Evolutionary conservation across 2,113 vertebrate species (phyloP).

Genomic region (Romanogobio albipinnatus): DNA sequence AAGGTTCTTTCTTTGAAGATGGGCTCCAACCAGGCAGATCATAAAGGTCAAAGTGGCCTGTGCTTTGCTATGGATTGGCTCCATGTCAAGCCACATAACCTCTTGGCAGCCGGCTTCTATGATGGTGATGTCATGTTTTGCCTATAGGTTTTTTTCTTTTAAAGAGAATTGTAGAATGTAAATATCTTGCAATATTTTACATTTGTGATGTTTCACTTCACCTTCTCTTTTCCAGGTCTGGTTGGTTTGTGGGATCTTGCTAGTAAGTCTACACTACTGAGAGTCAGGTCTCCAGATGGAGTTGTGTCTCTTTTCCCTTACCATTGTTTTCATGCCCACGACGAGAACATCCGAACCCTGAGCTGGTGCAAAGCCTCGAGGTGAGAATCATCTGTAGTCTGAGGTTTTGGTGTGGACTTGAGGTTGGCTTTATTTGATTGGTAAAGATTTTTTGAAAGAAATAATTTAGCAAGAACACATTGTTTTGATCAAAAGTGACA

Average conservation of each 20-base stretch:
- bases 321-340: constrained; percentile 85
- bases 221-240: constrained; percentile 71
- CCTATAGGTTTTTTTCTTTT: neutral
- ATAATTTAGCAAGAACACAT: no score
- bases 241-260: constrained; percentile 92
- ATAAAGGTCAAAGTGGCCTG: constrained; percentile 76
- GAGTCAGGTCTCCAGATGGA: constrained; percentile 73
- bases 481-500: no score
- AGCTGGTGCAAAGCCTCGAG: constrained; percentile 87
- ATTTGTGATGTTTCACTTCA: neutral
- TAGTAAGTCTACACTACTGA: constrained; percentile 83
- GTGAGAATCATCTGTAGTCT: constrained; percentile 46
- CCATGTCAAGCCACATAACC: constrained; percentile 85
- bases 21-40: constrained; percentile 82
- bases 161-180: neutral
- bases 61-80: constrained; percentile 91
- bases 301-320: constrained; percentile 86
- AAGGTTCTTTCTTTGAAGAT: constrained; percentile 82
- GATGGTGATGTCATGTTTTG: constrained; percentile 78
- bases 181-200: neutral
- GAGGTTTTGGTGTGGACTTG: no score
- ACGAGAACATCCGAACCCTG: constrained; percentile 83
- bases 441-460: neutral
- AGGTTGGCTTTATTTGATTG: no score
- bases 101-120: constrained; percentile 89